Evolutionary conservation across 2,113 vertebrate species (phyloP), one percentile per base, ranked within the genome.

Genomic region (Sceloporus tristichus): DNA sequence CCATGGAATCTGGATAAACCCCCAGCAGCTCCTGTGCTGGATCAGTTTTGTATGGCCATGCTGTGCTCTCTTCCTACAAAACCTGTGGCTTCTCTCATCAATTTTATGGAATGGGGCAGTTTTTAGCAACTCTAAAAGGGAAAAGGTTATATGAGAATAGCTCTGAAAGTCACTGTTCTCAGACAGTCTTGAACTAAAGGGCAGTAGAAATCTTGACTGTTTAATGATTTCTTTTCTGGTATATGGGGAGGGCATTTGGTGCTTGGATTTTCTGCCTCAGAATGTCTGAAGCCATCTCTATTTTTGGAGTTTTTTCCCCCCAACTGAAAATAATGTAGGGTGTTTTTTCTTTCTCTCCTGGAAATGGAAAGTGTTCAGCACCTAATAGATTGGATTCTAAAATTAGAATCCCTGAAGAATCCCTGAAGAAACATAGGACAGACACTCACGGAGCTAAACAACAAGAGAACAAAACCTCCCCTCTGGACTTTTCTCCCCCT

Each of bases 351-450:
- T 1, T 7, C 7, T 27, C 29, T 66, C 54, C 42, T 75, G 70
- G 71, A 59, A 87, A 82, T 42, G 8, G 42, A 68, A 82, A 62
- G 11, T 16, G 9, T 53, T 66, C 66, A 59, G 66, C 66, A 73
- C 78, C 77, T 84, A 80, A 25, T 38, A 79, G 76, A 54, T 53
- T 25, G 6, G n/a, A 4, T 4, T 79, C 77, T 81, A 87, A 80
- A 85, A 87, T 59, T 73, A 62, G 48, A 40, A 16, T 40, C 18
- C 70, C 68, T 29, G 38, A 87, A 87, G 59, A 88, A 56, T 76
- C 29, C n/a, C 34, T 34, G 34, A 34, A 34, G 27, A 65, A 91
- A 90, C 62, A 8, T 34, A 48, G 83, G 1, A 42, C 48, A 88
- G 38, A 70, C 75, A 70, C 18, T 84, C 0, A 0, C 48, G 54